Conservation (phyloP, 2,888 invertebrate species). For the Cephus spinipes region DNA sequence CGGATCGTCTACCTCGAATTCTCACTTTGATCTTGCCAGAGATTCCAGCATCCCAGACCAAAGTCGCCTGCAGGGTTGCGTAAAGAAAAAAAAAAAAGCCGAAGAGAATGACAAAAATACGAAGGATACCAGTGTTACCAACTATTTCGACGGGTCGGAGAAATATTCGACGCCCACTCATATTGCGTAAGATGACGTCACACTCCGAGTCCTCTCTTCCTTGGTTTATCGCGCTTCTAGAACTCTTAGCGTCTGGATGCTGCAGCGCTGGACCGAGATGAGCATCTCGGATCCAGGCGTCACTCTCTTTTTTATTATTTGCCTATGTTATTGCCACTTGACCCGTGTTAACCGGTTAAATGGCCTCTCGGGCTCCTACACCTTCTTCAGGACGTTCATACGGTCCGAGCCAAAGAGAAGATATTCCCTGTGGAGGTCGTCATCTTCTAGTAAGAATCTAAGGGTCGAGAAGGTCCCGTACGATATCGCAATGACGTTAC, state of each 20-base stretch:
- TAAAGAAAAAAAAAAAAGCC: neutral
- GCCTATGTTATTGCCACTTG: conserved; percentile 57
- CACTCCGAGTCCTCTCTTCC: neutral
- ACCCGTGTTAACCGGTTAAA: conserved; percentile 59
- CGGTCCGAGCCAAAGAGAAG: neutral
- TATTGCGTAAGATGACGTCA: neutral
- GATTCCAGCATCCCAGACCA: neutral
- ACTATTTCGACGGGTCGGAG: neutral
- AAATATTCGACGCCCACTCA: neutral
- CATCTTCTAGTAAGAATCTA: neutral
- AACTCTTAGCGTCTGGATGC: neutral
- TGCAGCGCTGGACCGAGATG: neutral
- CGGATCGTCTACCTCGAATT: neutral
- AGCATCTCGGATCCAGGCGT: neutral
- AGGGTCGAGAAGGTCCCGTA: neutral
- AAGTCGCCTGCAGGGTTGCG: neutral
- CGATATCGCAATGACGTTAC: neutral
- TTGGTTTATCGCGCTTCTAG: neutral
- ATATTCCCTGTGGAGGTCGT: neutral
- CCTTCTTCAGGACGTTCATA: neutral
- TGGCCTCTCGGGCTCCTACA: conserved; percentile 29
- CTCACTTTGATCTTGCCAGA: neutral
- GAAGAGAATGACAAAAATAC: neutral
- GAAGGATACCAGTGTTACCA: neutral
- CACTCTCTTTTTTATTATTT: conserved; percentile 54